These are phyloP conservation scores for Paraplagusia blochii DNA, from an alignment of 2,113 vertebrate species.

Conservation along the genomic window DNA sequence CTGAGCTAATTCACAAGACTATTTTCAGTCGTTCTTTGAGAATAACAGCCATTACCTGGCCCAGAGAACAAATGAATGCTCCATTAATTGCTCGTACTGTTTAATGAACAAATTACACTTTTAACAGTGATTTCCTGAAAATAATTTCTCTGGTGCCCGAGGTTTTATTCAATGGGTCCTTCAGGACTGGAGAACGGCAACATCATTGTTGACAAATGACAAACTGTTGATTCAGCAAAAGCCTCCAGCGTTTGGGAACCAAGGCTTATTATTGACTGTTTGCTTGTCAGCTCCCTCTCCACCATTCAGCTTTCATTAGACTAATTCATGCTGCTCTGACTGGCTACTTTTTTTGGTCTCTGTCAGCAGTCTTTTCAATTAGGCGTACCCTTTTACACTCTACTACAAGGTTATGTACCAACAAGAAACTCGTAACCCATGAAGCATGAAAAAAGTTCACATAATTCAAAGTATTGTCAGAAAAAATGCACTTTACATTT, in stretches of 20 bases:
- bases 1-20: no score
- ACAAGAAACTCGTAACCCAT: no score
- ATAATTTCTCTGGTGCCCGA: background rate
- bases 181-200: background rate
- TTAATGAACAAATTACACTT: no score
- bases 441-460: background rate
- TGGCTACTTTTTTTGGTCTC: background rate
- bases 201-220: background rate
- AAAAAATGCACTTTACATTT: no score
- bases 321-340: conserved; percentile 2
- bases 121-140: background rate
- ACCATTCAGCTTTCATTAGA: conserved; percentile 4
- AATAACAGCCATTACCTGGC: no score
- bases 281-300: background rate
- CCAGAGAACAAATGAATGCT: no score
- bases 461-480: no score
- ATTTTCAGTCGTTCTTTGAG: no score
- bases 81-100: no score
- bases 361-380: conserved; percentile 1
- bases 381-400: background rate
- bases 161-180: background rate
- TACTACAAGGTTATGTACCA: background rate
- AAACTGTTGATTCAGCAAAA: conserved; percentile 1
- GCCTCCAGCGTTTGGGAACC: background rate
- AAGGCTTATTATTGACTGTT: background rate